Evolutionary conservation across 2,888 invertebrate genomes (phyloP).

Genomic region (Trachelus tabidus): DNA sequence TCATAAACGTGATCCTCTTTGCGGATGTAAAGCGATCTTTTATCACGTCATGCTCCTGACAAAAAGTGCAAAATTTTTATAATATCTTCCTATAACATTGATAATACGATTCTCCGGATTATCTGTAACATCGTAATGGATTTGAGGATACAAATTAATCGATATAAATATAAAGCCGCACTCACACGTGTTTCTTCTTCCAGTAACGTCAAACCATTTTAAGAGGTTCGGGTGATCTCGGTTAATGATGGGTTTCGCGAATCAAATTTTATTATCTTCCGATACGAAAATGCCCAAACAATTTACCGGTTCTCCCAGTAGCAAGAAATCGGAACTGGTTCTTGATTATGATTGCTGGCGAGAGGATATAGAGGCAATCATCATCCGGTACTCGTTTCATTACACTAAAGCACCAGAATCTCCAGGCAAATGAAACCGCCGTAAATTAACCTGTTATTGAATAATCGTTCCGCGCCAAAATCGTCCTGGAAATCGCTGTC

Average conservation of each 20-base stretch:
- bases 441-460: background rate
- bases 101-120: background rate
- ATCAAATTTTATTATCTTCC: slow-evolving; percentile 27
- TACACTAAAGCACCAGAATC: background rate
- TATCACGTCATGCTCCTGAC: background rate
- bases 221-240: background rate
- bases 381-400: background rate
- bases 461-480: background rate
- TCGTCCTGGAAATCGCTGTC: background rate
- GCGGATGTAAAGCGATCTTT: background rate
- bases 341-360: slow-evolving; percentile 25
- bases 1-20: background rate
- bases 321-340: slow-evolving; percentile 33
- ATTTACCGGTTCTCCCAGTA: slow-evolving; percentile 32
- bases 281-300: slow-evolving; percentile 18
- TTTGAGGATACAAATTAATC: background rate
- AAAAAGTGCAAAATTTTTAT: background rate
- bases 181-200: background rate
- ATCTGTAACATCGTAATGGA: background rate
- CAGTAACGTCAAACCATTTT: background rate
- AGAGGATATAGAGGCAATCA: slow-evolving; percentile 22
- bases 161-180: background rate
- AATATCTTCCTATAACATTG: background rate
- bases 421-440: background rate
- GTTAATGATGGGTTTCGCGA: background rate